phyloP scores from a whole-genome alignment of 2,113 vertebrate species.

The Rhinoderma darwinii region DNA sequence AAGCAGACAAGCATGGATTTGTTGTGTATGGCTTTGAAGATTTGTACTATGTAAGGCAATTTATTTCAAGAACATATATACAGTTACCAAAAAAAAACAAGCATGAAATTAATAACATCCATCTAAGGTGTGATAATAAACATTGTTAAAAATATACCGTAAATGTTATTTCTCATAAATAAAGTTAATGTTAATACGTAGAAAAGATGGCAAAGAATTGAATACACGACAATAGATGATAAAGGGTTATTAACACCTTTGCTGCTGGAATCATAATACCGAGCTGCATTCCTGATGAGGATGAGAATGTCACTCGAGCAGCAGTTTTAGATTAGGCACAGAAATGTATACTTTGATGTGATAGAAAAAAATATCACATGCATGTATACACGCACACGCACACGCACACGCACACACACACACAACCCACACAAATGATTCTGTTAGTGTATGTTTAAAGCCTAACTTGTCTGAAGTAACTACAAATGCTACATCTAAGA shows the following conservation, averaged over 20 bases:
- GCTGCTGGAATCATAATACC: background rate
- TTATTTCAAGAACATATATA: slow-evolving; percentile 61
- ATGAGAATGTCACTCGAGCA: slow-evolving; percentile 24
- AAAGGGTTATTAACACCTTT: background rate
- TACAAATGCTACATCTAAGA: background rate
- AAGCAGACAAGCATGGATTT: background rate
- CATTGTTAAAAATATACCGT: slow-evolving; percentile 65
- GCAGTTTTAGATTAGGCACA: slow-evolving; percentile 62
- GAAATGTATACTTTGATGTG: slow-evolving; percentile 3
- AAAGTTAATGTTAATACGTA: slow-evolving; percentile 64
- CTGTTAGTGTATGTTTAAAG: background rate
- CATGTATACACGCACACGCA: too few species aligned
- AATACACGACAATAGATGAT: background rate
- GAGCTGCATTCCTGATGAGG: background rate
- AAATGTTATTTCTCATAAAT: slow-evolving; percentile 53
- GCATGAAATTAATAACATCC: slow-evolving; percentile 69
- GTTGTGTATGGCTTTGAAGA: slow-evolving; percentile 73
- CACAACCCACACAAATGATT: too few species aligned
- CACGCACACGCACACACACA: too few species aligned
- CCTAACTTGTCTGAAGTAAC: background rate
- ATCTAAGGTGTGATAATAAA: slow-evolving; percentile 66
- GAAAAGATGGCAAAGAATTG: slow-evolving; percentile 52
- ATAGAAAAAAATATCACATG: background rate
- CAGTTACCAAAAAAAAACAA: slow-evolving; percentile 61
- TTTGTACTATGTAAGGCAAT: slow-evolving; percentile 71